phyloP scores from a whole-genome alignment of 2,113 vertebrate species.

The Nycticebus coucang region DNA sequence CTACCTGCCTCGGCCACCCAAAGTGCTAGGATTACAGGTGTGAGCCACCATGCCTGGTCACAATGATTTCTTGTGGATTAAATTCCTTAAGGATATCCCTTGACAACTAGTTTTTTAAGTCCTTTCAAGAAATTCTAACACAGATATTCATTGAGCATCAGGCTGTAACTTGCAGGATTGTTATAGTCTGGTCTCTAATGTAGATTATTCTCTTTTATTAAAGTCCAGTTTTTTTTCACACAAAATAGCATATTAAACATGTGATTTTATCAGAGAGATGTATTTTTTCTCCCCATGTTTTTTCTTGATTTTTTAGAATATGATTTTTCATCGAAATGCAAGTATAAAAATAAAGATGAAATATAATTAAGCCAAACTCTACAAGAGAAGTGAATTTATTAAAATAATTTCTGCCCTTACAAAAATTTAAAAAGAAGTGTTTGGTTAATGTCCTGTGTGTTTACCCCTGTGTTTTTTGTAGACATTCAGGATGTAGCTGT shows the following conservation, averaged over 20 bases:
- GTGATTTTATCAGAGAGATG: conserved; percentile 13
- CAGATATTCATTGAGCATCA: not conserved
- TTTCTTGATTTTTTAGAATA: conserved; percentile 54
- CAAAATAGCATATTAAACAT: conserved; percentile 25
- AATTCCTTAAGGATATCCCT: not conserved
- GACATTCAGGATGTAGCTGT: conserved; percentile 93
- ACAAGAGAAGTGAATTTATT: conserved; percentile 27
- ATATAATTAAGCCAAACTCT: not conserved
- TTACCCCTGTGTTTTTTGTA: conserved; percentile 71
- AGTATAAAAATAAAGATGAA: conserved; percentile 36
- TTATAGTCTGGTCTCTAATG: not conserved
- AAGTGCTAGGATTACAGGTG: too few relatives aligned
- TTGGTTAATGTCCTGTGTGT: not conserved
- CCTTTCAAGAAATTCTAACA: not conserved
- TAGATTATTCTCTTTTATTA: not conserved
- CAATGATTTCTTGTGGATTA: conserved; percentile 11
- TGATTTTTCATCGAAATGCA: conserved; percentile 45
- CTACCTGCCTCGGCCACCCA: too few relatives aligned
- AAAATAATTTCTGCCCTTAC: not conserved
- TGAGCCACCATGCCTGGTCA: too few relatives aligned
- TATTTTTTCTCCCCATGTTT: conserved; percentile 10
- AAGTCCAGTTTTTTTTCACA: not conserved
- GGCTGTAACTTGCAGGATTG: not conserved
- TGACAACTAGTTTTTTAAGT: not conserved
- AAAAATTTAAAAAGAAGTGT: not conserved